A percentile compares a stretch with the other conserved stretches of the same genome.
These are phyloP conservation scores for Palythoa heliodiscus DNA, from an alignment of 92 coral and sea anemone genomes.

Conservation along the genomic window DNA sequence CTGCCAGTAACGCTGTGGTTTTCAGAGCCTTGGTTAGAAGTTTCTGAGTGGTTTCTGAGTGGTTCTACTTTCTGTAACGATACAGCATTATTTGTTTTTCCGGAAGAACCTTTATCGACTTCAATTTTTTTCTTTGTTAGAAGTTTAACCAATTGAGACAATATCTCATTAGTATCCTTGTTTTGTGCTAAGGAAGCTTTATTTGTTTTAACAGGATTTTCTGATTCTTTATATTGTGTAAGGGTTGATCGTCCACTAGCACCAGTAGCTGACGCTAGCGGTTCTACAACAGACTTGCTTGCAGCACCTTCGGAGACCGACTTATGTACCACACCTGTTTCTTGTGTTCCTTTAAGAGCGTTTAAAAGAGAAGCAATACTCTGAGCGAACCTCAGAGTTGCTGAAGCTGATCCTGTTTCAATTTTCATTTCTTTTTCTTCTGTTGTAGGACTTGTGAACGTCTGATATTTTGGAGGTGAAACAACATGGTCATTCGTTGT, in stretches of 20 bases:
- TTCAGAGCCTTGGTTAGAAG: background rate
- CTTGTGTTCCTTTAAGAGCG: constrained; percentile 12
- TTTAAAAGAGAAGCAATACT: constrained; percentile 31
- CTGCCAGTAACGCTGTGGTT: background rate
- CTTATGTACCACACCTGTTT: background rate
- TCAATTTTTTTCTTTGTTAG: background rate
- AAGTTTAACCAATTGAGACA: background rate
- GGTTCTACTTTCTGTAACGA: background rate
- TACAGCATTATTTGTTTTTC: background rate
- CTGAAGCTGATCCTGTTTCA: background rate
- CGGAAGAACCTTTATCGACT: background rate
- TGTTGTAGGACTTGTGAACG: background rate
- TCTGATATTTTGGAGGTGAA: background rate
- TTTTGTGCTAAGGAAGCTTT: background rate
- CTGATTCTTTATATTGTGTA: constrained; percentile 1
- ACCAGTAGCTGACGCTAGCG: background rate
- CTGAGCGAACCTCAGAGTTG: constrained; percentile 26
- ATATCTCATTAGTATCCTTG: background rate
- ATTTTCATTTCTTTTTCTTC: background rate
- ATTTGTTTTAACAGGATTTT: background rate
- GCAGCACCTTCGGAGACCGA: background rate
- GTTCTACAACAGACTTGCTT: background rate
- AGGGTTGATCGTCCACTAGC: background rate
- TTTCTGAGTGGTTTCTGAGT: background rate
- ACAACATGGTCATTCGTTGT: background rate